These are phyloP conservation scores for Arctia plantaginis DNA, from an alignment of 2,888 invertebrate species.

Conservation along the genomic window DNA sequence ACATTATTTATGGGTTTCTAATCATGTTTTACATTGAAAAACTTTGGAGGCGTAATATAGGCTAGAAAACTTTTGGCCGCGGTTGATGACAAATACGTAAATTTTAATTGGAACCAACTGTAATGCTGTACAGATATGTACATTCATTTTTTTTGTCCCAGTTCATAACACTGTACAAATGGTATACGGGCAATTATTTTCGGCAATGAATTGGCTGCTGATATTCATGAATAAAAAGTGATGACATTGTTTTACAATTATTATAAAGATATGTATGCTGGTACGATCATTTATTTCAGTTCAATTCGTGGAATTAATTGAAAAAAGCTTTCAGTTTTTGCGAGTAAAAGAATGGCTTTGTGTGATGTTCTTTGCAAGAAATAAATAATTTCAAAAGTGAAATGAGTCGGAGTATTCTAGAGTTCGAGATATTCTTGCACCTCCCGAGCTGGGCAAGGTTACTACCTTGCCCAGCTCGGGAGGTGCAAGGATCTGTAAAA, in stretches of 20 bases:
- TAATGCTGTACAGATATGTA: slow-evolving; percentile 54
- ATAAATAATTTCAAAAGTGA: background rate
- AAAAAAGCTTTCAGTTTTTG: background rate
- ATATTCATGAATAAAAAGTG: background rate
- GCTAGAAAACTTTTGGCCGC: slow-evolving; percentile 54
- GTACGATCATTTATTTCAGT: background rate
- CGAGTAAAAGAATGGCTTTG: background rate
- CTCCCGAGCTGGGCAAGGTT: too few relatives aligned
- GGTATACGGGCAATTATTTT: slow-evolving; percentile 13
- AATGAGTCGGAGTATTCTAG: too few relatives aligned
- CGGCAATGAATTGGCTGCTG: background rate
- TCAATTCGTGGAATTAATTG: background rate
- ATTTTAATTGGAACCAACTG: slow-evolving; percentile 68
- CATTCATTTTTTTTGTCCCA: slow-evolving; percentile 65
- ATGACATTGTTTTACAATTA: background rate
- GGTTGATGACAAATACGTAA: slow-evolving; percentile 55
- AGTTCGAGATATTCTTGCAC: background rate
- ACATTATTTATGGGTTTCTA: too few relatives aligned
- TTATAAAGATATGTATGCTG: background rate
- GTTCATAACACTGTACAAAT: slow-evolving; percentile 41
- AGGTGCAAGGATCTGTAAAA: background rate
- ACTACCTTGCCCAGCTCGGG: too few relatives aligned
- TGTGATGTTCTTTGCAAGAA: background rate
- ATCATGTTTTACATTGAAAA: slow-evolving; percentile 29
- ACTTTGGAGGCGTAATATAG: slow-evolving; percentile 27